phyloP scores from a whole-genome alignment of 2,797 vertebrate species.

The Microctenopoma stevenorrisi region DNA sequence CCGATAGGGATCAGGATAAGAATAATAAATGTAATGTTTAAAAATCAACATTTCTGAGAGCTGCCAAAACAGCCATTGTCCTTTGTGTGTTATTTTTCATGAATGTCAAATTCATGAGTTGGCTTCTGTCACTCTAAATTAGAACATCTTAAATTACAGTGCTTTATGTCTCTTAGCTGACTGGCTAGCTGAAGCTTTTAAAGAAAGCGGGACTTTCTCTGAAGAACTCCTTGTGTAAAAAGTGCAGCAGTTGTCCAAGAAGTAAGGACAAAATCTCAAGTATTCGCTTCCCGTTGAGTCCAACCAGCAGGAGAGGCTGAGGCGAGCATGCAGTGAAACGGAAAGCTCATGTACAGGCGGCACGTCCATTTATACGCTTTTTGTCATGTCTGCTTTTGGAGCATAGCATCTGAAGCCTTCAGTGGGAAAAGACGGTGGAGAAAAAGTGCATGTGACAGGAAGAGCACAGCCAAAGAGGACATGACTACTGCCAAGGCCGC shows the following conservation, averaged over 20 bases:
- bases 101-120: not conserved
- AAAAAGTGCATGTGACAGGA: not conserved
- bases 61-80: conserved; percentile 15
- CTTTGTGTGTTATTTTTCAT: conserved; percentile 10
- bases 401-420: conserved; percentile 8
- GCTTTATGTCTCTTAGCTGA: conserved; percentile 2
- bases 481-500: conserved; percentile 75
- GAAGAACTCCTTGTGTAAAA: conserved; percentile 10
- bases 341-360: conserved; percentile 15
- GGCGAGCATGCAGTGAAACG: conserved; percentile 47
- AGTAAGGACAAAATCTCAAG: not conserved
- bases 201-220: conserved; percentile 1
- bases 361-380: conserved; percentile 16
- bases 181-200: conserved; percentile 12
- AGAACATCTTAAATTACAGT: conserved; percentile 13
- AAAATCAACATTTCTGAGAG: conserved; percentile 20
- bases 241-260: conserved; percentile 11
- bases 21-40: conserved; percentile 9
- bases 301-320: conserved; percentile 33
- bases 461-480: not conserved
- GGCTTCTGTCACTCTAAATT: not conserved
- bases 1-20: conserved; percentile 17
- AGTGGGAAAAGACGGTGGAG: not conserved
- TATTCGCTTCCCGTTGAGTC: conserved; percentile 28
- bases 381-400: conserved; percentile 1